Percentiles rank a stretch among this genome's conserved stretches.
phyloP scores from a whole-genome alignment of 2,888 invertebrate species.

The Drymonia ruficornis region DNA sequence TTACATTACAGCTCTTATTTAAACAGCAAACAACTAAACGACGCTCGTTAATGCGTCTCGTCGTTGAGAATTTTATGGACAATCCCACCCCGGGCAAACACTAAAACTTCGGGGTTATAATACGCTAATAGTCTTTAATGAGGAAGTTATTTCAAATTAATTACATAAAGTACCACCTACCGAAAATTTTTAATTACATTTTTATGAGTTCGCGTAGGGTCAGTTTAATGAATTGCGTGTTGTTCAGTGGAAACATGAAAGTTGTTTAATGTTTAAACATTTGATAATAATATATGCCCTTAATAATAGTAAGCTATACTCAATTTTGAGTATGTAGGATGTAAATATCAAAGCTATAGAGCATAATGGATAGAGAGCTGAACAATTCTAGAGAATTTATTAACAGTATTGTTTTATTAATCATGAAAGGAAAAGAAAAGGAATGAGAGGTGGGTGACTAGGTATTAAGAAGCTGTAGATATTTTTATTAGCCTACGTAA shows the following conservation, averaged over 20 bases:
- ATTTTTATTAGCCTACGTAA: too few species aligned
- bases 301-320: too few species aligned
- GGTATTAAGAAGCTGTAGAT: too few species aligned
- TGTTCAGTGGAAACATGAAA: conserved; percentile 9
- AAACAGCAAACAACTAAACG: conserved; percentile 82
- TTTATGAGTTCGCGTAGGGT: conserved; percentile 8
- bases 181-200: conserved; percentile 20
- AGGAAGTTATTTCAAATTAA: conserved; percentile 17
- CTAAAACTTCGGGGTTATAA: conserved; percentile 30
- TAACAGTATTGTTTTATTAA: too few species aligned
- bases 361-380: too few species aligned
- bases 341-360: too few species aligned
- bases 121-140: conserved; percentile 30
- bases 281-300: too few species aligned
- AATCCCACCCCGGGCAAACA: conserved; percentile 49
- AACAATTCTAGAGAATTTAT: too few species aligned
- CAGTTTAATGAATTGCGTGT: conserved; percentile 4
- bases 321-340: too few species aligned
- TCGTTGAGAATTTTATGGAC: conserved; percentile 72
- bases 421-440: too few species aligned
- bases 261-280: not conserved
- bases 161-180: conserved; percentile 10
- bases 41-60: conserved; percentile 75
- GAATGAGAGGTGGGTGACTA: too few species aligned
- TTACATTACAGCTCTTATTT: conserved; percentile 82